These are phyloP conservation scores for Lepeophtheirus nordmannii DNA, from an alignment of 2,888 invertebrate genomes.

Conservation along the genomic window DNA sequence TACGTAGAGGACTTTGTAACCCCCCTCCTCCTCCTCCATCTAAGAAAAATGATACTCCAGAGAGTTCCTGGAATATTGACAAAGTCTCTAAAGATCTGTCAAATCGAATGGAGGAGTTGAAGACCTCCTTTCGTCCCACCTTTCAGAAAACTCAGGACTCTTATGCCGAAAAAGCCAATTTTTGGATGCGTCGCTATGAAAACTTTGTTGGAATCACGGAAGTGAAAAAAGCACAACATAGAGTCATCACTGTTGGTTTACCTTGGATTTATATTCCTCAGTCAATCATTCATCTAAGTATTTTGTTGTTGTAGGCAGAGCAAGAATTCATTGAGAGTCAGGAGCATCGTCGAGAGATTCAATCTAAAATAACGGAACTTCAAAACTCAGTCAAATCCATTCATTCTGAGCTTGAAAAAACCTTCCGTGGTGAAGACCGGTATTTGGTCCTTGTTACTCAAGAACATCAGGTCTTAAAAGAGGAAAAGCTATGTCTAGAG, in stretches of 20 bases:
- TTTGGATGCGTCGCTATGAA: slow-evolving; percentile 42
- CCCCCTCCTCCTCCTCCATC: not conserved
- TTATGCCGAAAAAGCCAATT: slow-evolving; percentile 22
- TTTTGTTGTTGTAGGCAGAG: not conserved
- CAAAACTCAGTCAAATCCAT: slow-evolving; percentile 52
- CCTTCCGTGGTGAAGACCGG: slow-evolving; percentile 56
- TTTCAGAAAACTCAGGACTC: not conserved
- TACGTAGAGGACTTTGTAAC: not conserved
- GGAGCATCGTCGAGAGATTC: slow-evolving; percentile 45
- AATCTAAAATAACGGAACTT: slow-evolving; percentile 44
- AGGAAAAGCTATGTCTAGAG: slow-evolving; percentile 39
- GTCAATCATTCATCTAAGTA: slow-evolving; percentile 13
- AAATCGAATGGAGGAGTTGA: not conserved
- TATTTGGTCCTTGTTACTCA: slow-evolving; percentile 54
- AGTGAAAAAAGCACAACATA: slow-evolving; percentile 55
- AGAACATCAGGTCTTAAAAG: slow-evolving; percentile 26
- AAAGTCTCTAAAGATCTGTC: not conserved
- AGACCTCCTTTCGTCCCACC: not conserved
- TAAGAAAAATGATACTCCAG: not conserved
- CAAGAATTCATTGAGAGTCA: too few relatives aligned
- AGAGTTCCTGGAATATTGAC: not conserved
- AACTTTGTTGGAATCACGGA: slow-evolving; percentile 60
- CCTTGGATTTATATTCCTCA: not conserved
- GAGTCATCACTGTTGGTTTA: slow-evolving; percentile 47
- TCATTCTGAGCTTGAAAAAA: slow-evolving; percentile 57